Base-by-base conservation (phyloP, 2,113 vertebrate genomes). In the Sciurus niger region DNA sequence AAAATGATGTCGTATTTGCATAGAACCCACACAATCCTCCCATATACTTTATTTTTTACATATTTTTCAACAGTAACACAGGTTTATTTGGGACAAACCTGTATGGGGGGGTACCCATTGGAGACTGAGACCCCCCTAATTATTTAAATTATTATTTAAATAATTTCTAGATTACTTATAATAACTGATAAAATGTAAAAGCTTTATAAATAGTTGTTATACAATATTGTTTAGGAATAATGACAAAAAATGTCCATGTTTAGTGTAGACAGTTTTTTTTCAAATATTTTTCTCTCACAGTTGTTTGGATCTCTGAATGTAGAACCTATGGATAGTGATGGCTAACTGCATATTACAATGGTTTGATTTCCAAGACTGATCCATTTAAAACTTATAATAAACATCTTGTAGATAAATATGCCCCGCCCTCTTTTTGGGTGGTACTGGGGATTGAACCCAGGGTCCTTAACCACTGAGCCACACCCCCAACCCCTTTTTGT, bases 351-450 rank as follows among this genome's bases (percentile, higher is more conserved):
- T 37, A 9, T 79, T 95, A 95, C 96, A 95, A 97, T 92, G 68
- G 14, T 77, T 79, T 94, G 4, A 90, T 96, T 96, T 96, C 78
- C 90, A 97, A 89, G 90, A 97, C 96, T 98, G 98, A 98, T 95
- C 86, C 93, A 89, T 96, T 96, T 93, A 94, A 97, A 97, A 86
- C 51, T 68, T 83, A 74, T 86, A 96, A 20, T 87, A 3, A 96
- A 84, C 93, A 60, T 30, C 55, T 53, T 58, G 1, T 58, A 58
- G 55, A 58, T 58, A 60, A 60, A 60, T 60, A 24, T 60, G 7
- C 58, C 58, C 24, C 24, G 5, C 58, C 58, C 24, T 58, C 55
- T 58, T 58, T 58, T 58, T 0, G 17, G 55, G 55, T 18, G 55
- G 10, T 67, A 13, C 65, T 32, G 30, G 12, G 30, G 32, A 68